Conservation (phyloP, 2,888 invertebrate genomes). For the Crocallis elinguaria region DNA sequence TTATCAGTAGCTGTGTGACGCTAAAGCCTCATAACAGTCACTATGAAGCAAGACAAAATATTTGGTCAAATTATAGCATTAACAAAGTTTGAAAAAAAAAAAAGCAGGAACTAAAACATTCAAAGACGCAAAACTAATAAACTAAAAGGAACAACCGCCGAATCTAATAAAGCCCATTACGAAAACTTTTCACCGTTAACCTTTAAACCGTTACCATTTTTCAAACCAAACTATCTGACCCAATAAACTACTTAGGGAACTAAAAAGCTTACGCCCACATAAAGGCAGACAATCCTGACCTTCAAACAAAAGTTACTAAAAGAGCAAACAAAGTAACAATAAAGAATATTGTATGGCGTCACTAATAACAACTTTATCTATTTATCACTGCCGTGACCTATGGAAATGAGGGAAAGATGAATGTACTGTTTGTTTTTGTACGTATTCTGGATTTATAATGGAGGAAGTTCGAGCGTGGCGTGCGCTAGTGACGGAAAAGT, state of each 20-base stretch:
- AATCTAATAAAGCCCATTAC: conserved; percentile 3
- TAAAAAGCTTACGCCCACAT: conserved; percentile 20
- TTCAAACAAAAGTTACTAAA: conserved; percentile 17
- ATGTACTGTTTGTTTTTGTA: background rate
- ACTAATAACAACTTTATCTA: conserved; percentile 18
- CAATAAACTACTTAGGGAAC: conserved; percentile 16
- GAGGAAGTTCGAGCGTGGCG: no score
- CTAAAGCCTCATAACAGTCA: no score
- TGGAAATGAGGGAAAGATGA: conserved; percentile 10
- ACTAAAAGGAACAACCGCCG: background rate
- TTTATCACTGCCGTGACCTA: conserved; percentile 18
- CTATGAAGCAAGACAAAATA: no score
- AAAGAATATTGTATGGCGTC: conserved; percentile 16
- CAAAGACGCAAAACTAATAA: no score
- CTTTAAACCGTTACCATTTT: conserved; percentile 12
- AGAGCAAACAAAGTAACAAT: conserved; percentile 18
- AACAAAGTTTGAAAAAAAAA: no score
- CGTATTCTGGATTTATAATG: conserved; percentile 13
- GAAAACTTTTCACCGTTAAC: conserved; percentile 21
- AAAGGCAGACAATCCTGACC: conserved; percentile 12
- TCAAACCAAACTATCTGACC: conserved; percentile 18
- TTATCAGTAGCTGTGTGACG: no score
- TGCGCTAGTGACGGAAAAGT: no score
- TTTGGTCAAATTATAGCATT: no score
- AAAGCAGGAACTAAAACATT: no score